Evolutionary conservation across 2,797 vertebrate species (phyloP), one percentile per base, ranked within the genome.

Genomic region (Urocyon cinereoargenteus): DNA sequence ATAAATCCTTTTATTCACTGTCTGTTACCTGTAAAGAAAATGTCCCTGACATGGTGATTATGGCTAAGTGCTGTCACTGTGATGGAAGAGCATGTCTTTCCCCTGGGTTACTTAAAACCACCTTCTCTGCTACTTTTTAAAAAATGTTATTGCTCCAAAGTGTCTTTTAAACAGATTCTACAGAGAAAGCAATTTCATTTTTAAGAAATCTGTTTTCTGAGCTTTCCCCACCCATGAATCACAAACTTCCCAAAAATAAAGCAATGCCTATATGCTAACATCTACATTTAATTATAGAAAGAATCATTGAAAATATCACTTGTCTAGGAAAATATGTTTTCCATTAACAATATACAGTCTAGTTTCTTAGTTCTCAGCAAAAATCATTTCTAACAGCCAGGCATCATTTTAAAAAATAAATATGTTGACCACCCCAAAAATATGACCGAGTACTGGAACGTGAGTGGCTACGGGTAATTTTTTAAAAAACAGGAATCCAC

Each of bases 21-120:
- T 84, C 92, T 88, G 90, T 94, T 72, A 86, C 81, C 87, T 96
- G 70, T 28, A 94, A 87, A 90, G 96, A 61, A 87, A 94, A 93
- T 75, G 94, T 75, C 81, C 86, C 94, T 90, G 82, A 51, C 68
- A 45, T 22, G 34, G 51, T 70, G 70, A 91, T 90, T 81, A 62
- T 0, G 14, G 49, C 91, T 87, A 59, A 78, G 66, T 34, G 82
- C 86, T 81, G 72, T 92, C 94, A 53, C 28, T 28, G 28, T 51
- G 66, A 85, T 34, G 34, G 79, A 87, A 90, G 64, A 62, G 8
- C 49, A 7, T 16, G 26, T 57, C 57, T 64, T 89, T 51, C 9
- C 85, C 40, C 28, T 57, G 6, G 68, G 92, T 55, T 51, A 72
- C 59, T 96, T 77, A 77, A 90, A 96, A 85, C 86, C 75, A 89